Evolutionary conservation across 1,140 invertebrate species (phyloP).

Genomic region (Scaptomyza graminum): DNA sequence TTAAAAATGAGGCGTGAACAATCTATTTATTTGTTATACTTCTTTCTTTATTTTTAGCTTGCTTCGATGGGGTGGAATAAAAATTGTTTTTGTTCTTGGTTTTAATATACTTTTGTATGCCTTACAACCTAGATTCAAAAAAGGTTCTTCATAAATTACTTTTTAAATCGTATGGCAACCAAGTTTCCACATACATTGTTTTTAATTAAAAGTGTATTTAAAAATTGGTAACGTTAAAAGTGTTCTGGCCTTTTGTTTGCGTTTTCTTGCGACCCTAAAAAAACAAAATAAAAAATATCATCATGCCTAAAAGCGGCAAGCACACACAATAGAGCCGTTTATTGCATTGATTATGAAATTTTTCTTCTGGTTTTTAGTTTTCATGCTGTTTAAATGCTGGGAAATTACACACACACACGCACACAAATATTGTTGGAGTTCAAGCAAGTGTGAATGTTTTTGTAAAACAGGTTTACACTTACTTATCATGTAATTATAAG

Average conservation of each 20-base stretch:
- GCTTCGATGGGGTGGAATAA: too few relatives aligned
- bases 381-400: conserved; percentile 63
- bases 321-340: conserved; percentile 63
- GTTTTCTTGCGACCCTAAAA: conserved; percentile 21
- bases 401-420: conserved; percentile 52
- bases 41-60: conserved; percentile 21
- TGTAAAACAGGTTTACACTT: conserved; percentile 64
- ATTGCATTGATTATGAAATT: conserved; percentile 74
- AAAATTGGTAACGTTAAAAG: too few relatives aligned
- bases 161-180: too few relatives aligned
- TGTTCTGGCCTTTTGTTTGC: background rate
- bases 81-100: conserved; percentile 37
- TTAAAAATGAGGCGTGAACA: conserved; percentile 13
- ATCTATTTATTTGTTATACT: conserved; percentile 11
- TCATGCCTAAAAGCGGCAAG: conserved; percentile 12
- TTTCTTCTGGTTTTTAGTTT: conserved; percentile 56
- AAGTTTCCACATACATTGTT: too few relatives aligned
- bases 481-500: conserved; percentile 50
- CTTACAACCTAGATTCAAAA: too few relatives aligned
- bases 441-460: conserved; percentile 1
- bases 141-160: too few relatives aligned
- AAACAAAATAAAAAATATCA: too few relatives aligned
- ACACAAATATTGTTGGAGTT: background rate
- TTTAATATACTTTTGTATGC: too few relatives aligned
- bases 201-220: conserved; percentile 1